Evolutionary conservation across 2,113 vertebrate genomes (phyloP), one percentile per base, ranked within the genome.

Genomic region (Merops nubicus): DNA sequence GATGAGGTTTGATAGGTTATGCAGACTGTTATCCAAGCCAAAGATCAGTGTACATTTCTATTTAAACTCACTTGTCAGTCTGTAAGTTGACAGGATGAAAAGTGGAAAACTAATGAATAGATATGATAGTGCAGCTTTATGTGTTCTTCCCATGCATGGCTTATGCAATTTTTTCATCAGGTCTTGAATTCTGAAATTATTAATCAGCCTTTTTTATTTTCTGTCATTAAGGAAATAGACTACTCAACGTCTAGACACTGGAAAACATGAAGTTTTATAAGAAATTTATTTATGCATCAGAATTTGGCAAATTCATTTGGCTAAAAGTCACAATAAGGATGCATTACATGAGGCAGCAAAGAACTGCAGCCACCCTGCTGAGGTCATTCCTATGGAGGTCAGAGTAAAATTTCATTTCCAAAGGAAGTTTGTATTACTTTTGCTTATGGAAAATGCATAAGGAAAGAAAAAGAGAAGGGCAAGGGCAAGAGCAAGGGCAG

Each of bases 21-120:
- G 76, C 57, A 93, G 43, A 29, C 20, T 82, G 60, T 97, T 69
- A 79, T 89, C 43, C 63, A 95, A 96, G 90, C 23, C 59, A 80
- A 92, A 95, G 85, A 91, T 95, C 74, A 82, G 40, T 88, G 6
- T 89, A 96, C 62, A 73, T 38, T 83, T 83, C 69, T 96, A 53
- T 85, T 96, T 85, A 94, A 96, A 91, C 59, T 75, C 77, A 26
- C 64, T 96, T 96, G 60, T 95, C 73, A 90, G 51, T 83, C 92
- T 94, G 43, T 89, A 92, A 97, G 42, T 33, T 47, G 90, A 93
- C 74, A 47, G 63, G 78, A 48, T 34, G 25, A 73, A 91, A 91
- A 53, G 2, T 38, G 93, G 94, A 97, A 96, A 92, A 16, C 26
- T 78, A 91, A 81, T 36, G 89, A 97, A 97, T 56, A 81, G 73